Base-by-base conservation (phyloP, 2,888 invertebrate species). In the Lithosia quadra region DNA sequence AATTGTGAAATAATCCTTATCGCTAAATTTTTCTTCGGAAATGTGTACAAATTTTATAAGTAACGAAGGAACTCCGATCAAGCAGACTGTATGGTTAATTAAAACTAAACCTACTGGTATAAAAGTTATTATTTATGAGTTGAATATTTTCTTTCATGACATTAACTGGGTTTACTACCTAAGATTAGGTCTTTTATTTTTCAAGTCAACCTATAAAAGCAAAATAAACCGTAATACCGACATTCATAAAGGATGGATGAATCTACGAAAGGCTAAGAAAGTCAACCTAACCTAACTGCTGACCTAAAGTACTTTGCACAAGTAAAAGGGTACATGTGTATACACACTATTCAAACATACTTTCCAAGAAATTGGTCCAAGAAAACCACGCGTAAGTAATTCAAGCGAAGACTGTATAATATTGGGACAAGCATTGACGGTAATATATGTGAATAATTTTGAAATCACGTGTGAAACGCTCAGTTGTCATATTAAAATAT, bases 341-440 rank as follows among this genome's bases (percentile, higher is more conserved):
- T n/a, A 49, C 53, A 63, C 34, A 63, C 34, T 24, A 24, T n/a
- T 28, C 63, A 55, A 63, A 66, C 43, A 33, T 22, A 58, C 56
- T 58, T 63, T 43, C 33, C 57, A 43, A 43, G 49, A 63, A 72
- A 59, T n/a, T 53, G 66, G 60, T 34, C 18, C 34, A 21, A 21
- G 36, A 56, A 49, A 71, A 65, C 55, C 59, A 55, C 57, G 24
- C 53, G 34, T 53, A 60, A 63, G 59, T 65, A 65, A 71, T 71
- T 66, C 55, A 24, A 60, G 34, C 10, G n/a, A 43, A 56, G 66
- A 60, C n/a, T n/a, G 18, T 15, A 60, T 61, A 33, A 36, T 63
- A 65, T 68, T 34, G 68, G 34, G 49, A 60, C 66, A 60, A 67
- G 68, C 49, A 56, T 68, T 68, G 39, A 43, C 9, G 2, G 21